Evolutionary conservation across 2,797 vertebrate species (phyloP), one percentile per base, ranked within the genome.

Genomic region (Thamnophis elegans): DNA sequence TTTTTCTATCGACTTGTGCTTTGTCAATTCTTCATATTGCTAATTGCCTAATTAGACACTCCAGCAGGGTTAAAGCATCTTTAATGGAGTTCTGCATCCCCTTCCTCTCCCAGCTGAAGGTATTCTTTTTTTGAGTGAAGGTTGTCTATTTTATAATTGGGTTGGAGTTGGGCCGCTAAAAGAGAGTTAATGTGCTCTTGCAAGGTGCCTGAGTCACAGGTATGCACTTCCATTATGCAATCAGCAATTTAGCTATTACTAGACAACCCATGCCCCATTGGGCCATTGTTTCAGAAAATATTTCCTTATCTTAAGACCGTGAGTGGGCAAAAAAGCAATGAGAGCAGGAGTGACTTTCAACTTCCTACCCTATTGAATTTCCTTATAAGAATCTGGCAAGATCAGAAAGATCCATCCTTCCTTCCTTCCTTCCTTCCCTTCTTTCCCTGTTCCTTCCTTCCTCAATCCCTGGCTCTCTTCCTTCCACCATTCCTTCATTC

Each of bases 21-120:
- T 94, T 95, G 95, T 93, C 94, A 94, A 92, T 73, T 95, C 93
- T 56, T 91, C 93, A 92, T 93, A 95, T 95, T 93, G 89, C 47
- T 96, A 96, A 96, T 95, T 94, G 94, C 93, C 94, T 96, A 92
- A 96, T 96, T 96, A 96, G 92, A 92, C 92, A 91, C 93, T 96
- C 89, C 73, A 94, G 36, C 78, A 32, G 58, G 28, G 89, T 95
- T 94, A 94, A 95, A 94, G 87, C 88, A 62, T 93, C 82, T 73
- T 96, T 95, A 95, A 95, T 92, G 88, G 93, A 94, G 92, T 91
- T 92, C 94, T 25, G 0, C 86, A 94, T 89, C 89, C 92, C 88
- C 18, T 68, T 91, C 92, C 73, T 86, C 10, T 16, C 22, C 51
- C 25, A 32, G 8, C 1, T 42, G 18, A 94, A 91, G 93, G 42